Percentiles rank a stretch among this genome's conserved stretches.
Evolutionary conservation across 2,113 vertebrate genomes (phyloP).

Genomic region (Climacteris rufus): DNA sequence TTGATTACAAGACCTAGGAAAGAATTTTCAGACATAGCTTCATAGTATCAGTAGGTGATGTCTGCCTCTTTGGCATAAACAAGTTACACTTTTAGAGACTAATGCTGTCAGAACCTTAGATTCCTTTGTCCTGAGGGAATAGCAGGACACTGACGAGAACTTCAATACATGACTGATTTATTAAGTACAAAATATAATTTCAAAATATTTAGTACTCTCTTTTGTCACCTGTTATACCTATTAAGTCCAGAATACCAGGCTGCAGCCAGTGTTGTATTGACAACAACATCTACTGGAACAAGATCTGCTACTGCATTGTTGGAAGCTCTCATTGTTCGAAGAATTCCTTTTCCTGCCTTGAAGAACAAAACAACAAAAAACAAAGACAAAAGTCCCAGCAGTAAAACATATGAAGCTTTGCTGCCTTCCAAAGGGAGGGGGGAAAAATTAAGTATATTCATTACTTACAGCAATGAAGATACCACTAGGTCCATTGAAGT

Average conservation of each 20-base stretch:
- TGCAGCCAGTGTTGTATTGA: constrained; percentile 89
- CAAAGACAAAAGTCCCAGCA: constrained; percentile 35
- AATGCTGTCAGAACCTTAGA: neutral
- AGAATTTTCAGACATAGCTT: neutral
- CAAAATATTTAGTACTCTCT: neutral
- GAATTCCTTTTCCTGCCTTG: constrained; percentile 97
- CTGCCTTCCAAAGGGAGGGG: neutral
- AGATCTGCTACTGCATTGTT: constrained; percentile 93
- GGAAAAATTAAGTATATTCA: neutral
- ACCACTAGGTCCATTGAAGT: constrained; percentile 97
- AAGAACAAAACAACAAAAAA: constrained; percentile 56
- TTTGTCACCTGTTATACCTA: constrained; percentile 76
- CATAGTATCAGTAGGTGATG: neutral
- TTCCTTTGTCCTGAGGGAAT: neutral
- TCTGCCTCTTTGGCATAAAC: neutral
- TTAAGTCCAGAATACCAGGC: constrained; percentile 96
- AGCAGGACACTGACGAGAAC: neutral
- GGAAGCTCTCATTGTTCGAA: constrained; percentile 95
- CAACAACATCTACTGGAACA: constrained; percentile 94
- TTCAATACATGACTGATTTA: neutral
- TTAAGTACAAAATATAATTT: neutral
- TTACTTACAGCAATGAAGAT: constrained; percentile 95
- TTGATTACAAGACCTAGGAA: neutral
- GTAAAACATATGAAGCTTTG: constrained; percentile 25
- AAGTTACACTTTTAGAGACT: neutral